phyloP scores from a whole-genome alignment of 2,113 vertebrate genomes.

The Lampris incognitus region DNA sequence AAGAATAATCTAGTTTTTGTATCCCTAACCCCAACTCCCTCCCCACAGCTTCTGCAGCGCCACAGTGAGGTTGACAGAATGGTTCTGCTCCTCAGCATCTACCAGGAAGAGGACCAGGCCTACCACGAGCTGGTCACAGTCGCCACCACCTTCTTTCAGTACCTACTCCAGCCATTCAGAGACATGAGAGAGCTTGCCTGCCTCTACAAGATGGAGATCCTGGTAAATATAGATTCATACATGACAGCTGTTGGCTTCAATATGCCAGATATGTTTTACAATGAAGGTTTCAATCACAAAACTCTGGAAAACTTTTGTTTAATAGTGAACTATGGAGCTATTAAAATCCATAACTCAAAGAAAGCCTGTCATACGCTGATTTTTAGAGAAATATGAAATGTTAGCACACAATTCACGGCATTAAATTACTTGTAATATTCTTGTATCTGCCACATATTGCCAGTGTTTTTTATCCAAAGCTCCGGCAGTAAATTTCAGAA shows the following conservation, averaged over 20 bases:
- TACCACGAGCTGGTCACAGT: slow-evolving; percentile 89
- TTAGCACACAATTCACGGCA: too few relatives aligned
- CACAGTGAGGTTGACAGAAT: slow-evolving; percentile 85
- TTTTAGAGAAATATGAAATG: too few relatives aligned
- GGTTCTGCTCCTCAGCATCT: slow-evolving; percentile 89
- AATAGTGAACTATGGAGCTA: too few relatives aligned
- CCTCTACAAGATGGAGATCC: slow-evolving; percentile 90
- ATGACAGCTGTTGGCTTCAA: background rate
- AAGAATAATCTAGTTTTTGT: background rate
- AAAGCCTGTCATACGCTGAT: too few relatives aligned
- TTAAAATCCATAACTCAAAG: too few relatives aligned
- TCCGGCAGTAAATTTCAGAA: too few relatives aligned
- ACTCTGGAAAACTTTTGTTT: too few relatives aligned
- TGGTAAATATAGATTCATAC: slow-evolving; percentile 78
- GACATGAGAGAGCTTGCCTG: slow-evolving; percentile 93
- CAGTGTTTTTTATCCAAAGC: too few relatives aligned
- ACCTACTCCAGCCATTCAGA: slow-evolving; percentile 93
- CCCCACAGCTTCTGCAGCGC: slow-evolving; percentile 86
- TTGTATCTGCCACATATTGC: too few relatives aligned
- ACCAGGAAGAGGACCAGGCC: slow-evolving; percentile 89
- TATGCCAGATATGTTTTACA: too few relatives aligned
- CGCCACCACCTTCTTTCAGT: slow-evolving; percentile 93
- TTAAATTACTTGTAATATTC: too few relatives aligned
- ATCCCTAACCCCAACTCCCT: background rate
- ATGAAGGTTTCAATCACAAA: too few relatives aligned